Base-by-base conservation (phyloP, 2,797 vertebrate genomes). In the Gephyroberyx darwinii region DNA sequence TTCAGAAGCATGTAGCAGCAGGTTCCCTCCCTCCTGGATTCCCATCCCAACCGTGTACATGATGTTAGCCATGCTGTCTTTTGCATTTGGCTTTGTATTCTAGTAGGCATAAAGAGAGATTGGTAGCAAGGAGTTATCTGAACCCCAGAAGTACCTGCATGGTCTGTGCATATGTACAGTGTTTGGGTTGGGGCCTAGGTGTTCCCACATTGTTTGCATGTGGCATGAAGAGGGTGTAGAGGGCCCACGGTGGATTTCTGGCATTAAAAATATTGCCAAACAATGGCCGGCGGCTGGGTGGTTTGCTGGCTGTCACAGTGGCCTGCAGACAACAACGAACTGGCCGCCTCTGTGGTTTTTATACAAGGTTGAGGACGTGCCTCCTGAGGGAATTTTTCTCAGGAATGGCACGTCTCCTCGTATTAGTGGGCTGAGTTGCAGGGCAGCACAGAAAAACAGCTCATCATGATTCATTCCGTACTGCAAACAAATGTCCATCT, bases 351-450 rank as follows among this genome's bases (percentile, higher is more conserved):
- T 4, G 9, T 65, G 77, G 57, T 69, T 86, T 71, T 48, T 43
- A 62, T 64, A 37, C 79, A 61, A 55, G 50, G 69, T 81, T 74
- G 84, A 81, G 51, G 78, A 59, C 62, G 33, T 77, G 53, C 75
- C 41, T 80, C 81, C 69, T 37, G 77, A 63, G 74, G 86, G 76
- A 78, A 55, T 56, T 73, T 86, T 87, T 85, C 82, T 84, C 79
- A 88, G 86, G 79, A 84, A 87, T 69, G 80, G 41, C 75, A 78
- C 90, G 91, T 92, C 92, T 90, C 75, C 79, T 92, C 78, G 71
- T 71, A 83, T 94, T 91, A 92, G 86, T 59, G 81, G 84, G 57
- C 83, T 63, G 78, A 83, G 78, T 62, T 51, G 71, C 69, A 65
- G 74, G 69, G 62, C 76, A 75, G 71, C 48, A 47, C 53, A 61